Evolutionary conservation across 2,888 invertebrate genomes (phyloP).

Genomic region (Cantharis flavilabris): DNA sequence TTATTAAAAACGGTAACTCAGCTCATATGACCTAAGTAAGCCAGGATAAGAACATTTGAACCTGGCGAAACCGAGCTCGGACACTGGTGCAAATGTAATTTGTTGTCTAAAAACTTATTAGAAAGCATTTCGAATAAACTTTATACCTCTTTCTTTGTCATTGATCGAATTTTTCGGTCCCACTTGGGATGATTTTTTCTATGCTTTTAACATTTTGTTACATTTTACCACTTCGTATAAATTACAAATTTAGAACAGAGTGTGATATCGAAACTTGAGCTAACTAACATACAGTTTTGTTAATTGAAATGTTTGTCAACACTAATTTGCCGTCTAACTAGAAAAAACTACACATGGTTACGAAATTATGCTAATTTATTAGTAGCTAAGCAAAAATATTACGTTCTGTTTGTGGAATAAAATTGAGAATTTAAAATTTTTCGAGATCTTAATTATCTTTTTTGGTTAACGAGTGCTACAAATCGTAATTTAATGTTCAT

Average conservation of each 20-base stretch:
- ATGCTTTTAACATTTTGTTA: background rate
- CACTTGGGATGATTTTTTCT: background rate
- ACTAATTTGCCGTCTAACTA: background rate
- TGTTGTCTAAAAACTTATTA: no score
- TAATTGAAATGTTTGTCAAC: background rate
- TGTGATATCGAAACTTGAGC: background rate
- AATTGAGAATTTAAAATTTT: background rate
- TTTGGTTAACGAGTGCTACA: background rate
- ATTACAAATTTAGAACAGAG: background rate
- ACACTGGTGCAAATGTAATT: background rate
- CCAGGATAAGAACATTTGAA: no score
- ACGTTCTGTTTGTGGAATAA: background rate
- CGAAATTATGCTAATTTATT: background rate
- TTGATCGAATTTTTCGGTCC: background rate
- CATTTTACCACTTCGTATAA: background rate
- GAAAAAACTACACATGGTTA: background rate
- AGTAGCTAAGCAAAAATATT: background rate
- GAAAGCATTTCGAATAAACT: no score
- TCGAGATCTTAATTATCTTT: background rate
- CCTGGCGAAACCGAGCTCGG: no score
- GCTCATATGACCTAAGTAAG: no score
- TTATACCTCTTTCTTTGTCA: background rate
- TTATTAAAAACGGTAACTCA: no score
- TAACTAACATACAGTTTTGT: background rate
- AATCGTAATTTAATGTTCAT: background rate